Percentiles rank a stretch among this genome's conserved stretches.
phyloP scores from a whole-genome alignment of 1,140 invertebrate species.

The Philopotamus ludificatus region DNA sequence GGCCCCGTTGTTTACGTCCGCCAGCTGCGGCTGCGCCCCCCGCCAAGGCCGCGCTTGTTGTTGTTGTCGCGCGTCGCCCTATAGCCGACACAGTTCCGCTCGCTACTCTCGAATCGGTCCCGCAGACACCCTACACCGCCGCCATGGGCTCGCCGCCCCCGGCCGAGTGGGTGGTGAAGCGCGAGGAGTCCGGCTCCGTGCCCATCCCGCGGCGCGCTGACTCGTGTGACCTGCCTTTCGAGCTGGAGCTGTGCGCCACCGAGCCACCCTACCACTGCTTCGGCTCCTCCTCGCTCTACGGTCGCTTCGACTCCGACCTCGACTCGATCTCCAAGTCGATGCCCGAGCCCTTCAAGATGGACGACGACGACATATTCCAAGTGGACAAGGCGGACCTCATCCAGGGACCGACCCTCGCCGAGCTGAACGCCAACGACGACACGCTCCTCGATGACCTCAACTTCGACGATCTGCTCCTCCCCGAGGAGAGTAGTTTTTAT shows the following conservation, averaged over 20 bases:
- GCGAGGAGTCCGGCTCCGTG: constrained; percentile 58
- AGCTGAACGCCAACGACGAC: constrained; percentile 83
- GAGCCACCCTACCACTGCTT: constrained; percentile 50
- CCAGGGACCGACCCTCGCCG: constrained; percentile 80
- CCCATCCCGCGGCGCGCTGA: constrained; percentile 57
- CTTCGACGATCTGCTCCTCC: constrained; percentile 79
- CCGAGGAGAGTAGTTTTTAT: constrained; percentile 62
- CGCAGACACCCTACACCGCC: not conserved
- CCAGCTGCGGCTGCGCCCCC: not conserved
- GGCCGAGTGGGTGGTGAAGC: constrained; percentile 50
- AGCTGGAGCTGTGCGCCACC: constrained; percentile 54
- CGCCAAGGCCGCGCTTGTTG: not conserved
- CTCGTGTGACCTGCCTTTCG: constrained; percentile 53
- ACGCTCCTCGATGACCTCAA: constrained; percentile 78
- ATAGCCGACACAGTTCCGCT: not conserved
- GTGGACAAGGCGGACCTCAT: constrained; percentile 84
- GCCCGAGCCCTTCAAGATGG: constrained; percentile 70
- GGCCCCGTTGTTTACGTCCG: not conserved
- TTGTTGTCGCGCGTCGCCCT: not conserved
- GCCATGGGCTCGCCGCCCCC: not conserved
- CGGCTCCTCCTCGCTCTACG: constrained; percentile 52
- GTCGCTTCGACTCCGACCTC: constrained; percentile 48
- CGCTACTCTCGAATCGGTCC: not conserved
- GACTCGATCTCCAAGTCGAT: constrained; percentile 54
- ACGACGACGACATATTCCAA: constrained; percentile 87